phyloP scores from a whole-genome alignment of 2,797 vertebrate genomes.

The Chaetophractus vellerosus region DNA sequence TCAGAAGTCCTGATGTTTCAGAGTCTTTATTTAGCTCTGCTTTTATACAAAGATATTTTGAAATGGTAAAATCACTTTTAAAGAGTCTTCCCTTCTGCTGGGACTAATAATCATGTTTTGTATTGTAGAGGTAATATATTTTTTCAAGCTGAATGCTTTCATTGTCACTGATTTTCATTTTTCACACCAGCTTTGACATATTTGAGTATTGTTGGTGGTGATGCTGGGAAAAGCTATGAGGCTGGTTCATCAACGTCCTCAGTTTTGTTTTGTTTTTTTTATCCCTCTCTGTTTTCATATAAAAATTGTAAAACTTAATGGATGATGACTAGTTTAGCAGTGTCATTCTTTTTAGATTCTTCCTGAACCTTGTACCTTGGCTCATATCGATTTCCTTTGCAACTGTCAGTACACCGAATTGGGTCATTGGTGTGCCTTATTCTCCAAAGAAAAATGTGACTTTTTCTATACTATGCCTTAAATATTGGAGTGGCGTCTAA shows the following conservation, averaged over 20 bases:
- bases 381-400: slow-evolving; percentile 75
- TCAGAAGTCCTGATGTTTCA: slow-evolving; percentile 67
- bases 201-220: slow-evolving; percentile 73
- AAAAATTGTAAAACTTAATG: slow-evolving; percentile 69
- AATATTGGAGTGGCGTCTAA: slow-evolving; percentile 71
- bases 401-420: slow-evolving; percentile 70
- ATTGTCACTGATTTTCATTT: slow-evolving; percentile 80
- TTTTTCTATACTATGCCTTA: slow-evolving; percentile 77
- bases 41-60: slow-evolving; percentile 79
- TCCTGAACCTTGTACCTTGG: slow-evolving; percentile 68
- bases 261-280: neutral
- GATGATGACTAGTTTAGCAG: slow-evolving; percentile 64
- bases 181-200: slow-evolving; percentile 76
- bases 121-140: slow-evolving; percentile 20
- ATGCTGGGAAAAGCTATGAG: slow-evolving; percentile 63
- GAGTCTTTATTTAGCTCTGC: slow-evolving; percentile 65
- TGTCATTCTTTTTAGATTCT: slow-evolving; percentile 70
- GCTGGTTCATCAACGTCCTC: slow-evolving; percentile 23
- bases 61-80: slow-evolving; percentile 77
- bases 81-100: slow-evolving; percentile 41
- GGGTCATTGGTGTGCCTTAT: slow-evolving; percentile 71
- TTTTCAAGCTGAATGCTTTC: slow-evolving; percentile 78
- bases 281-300: neutral
- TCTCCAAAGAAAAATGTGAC: slow-evolving; percentile 79
- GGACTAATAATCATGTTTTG: slow-evolving; percentile 75